A percentile compares a stretch with the other conserved stretches of the same genome.
These are phyloP conservation scores for Papilio elwesi DNA, from an alignment of 2,888 invertebrate species.

Conservation along the genomic window DNA sequence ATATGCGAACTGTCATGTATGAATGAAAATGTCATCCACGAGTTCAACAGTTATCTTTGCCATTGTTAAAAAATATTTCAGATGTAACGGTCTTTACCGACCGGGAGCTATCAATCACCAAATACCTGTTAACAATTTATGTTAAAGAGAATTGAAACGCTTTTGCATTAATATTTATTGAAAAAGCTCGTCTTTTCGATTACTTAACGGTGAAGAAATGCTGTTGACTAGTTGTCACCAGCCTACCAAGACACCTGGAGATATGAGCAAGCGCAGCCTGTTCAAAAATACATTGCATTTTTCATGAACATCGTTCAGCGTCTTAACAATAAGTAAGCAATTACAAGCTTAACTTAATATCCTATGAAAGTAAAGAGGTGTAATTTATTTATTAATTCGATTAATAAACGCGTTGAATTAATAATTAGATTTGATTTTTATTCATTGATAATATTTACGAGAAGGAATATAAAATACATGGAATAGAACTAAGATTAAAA, in stretches of 20 bases:
- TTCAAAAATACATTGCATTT: conserved; percentile 36
- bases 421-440: not conserved
- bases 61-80: conserved; percentile 39
- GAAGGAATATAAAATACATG: too few species aligned
- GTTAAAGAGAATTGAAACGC: conserved; percentile 34
- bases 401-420: conserved; percentile 15
- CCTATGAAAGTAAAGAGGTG: not conserved
- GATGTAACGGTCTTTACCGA: conserved; percentile 50
- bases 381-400: conserved; percentile 13
- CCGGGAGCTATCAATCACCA: conserved; percentile 39
- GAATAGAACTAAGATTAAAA: too few species aligned
- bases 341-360: conserved; percentile 12
- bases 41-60: conserved; percentile 48
- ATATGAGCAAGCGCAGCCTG: conserved; percentile 9
- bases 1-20: conserved; percentile 51
- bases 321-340: conserved; percentile 20
- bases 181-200: conserved; percentile 23
- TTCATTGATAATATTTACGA: not conserved
- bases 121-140: conserved; percentile 44
- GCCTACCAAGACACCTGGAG: conserved; percentile 21
- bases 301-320: conserved; percentile 36
- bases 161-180: conserved; percentile 41
- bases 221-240: conserved; percentile 21
- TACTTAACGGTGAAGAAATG: conserved; percentile 33
- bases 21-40: conserved; percentile 61